Conservation (phyloP, 2,888 invertebrate genomes). For the Acronicta alni region DNA sequence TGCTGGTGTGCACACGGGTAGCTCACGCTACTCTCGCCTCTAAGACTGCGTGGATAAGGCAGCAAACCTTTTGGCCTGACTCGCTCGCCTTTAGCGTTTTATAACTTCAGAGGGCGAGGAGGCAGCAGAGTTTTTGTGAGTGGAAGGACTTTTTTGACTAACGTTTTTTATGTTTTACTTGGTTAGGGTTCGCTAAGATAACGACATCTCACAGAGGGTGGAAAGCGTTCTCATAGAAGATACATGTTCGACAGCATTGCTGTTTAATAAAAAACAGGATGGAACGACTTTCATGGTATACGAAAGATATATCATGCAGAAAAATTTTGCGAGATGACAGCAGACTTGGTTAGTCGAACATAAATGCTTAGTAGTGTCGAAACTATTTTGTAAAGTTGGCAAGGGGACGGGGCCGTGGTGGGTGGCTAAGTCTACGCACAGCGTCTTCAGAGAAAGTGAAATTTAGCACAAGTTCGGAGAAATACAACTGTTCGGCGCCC, state of each 20-base stretch:
- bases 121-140: slow-evolving; percentile 86
- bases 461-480: slow-evolving; percentile 89
- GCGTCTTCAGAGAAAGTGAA: slow-evolving; percentile 89
- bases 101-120: slow-evolving; percentile 86
- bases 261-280: slow-evolving; percentile 46
- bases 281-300: slow-evolving; percentile 26
- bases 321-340: slow-evolving; percentile 26
- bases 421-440: slow-evolving; percentile 87
- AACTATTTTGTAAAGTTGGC: slow-evolving; percentile 79
- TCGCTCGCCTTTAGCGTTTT: slow-evolving; percentile 82
- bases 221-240: slow-evolving; percentile 75
- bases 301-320: slow-evolving; percentile 17
- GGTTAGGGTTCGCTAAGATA: slow-evolving; percentile 88
- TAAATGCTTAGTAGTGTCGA: slow-evolving; percentile 54
- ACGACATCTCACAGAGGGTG: slow-evolving; percentile 84
- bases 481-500: slow-evolving; percentile 81
- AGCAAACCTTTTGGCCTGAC: slow-evolving; percentile 68
- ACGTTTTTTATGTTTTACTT: slow-evolving; percentile 89
- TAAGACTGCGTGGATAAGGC: slow-evolving; percentile 76
- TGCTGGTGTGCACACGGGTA: slow-evolving; percentile 71
- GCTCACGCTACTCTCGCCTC: slow-evolving; percentile 75
- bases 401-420: slow-evolving; percentile 73
- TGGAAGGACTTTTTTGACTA: slow-evolving; percentile 89
- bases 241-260: slow-evolving; percentile 61
- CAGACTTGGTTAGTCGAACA: slow-evolving; percentile 59